Evolutionary conservation across 2,888 invertebrate genomes (phyloP).

Genomic region (Idaea biselata): DNA sequence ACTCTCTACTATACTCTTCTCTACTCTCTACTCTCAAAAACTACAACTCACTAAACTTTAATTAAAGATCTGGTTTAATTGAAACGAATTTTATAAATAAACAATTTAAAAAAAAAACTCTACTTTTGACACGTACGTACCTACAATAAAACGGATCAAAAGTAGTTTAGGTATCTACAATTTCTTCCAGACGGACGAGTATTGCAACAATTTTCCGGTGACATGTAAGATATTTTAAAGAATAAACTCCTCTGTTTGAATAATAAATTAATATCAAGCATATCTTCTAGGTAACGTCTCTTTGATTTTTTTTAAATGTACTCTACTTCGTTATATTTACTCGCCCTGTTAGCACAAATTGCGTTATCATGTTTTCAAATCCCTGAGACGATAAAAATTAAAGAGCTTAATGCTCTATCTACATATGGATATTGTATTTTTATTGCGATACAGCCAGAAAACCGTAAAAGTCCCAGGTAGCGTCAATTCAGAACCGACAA

Average conservation of each 20-base stretch:
- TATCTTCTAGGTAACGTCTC: slow-evolving; percentile 39
- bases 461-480: background rate
- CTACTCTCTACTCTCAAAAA: no score
- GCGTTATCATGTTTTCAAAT: slow-evolving; percentile 44
- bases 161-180: no score
- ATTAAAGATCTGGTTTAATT: no score
- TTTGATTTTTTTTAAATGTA: slow-evolving; percentile 47
- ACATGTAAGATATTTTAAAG: slow-evolving; percentile 2
- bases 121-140: no score
- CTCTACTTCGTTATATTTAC: slow-evolving; percentile 51
- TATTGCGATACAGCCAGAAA: background rate
- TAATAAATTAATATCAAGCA: slow-evolving; percentile 17
- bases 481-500: background rate
- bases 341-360: slow-evolving; percentile 53
- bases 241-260: slow-evolving; percentile 15
- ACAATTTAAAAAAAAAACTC: no score
- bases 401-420: slow-evolving; percentile 21
- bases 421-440: background rate
- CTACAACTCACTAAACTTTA: no score
- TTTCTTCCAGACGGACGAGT: background rate
- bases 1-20: no score
- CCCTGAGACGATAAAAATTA: slow-evolving; percentile 30
- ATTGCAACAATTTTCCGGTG: background rate
- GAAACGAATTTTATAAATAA: no score
- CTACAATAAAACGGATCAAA: no score